A percentile compares a stretch with the other conserved stretches of the same genome.
These are phyloP conservation scores for Acanthis flammea DNA, from an alignment of 2,797 vertebrate species.

Conservation along the genomic window DNA sequence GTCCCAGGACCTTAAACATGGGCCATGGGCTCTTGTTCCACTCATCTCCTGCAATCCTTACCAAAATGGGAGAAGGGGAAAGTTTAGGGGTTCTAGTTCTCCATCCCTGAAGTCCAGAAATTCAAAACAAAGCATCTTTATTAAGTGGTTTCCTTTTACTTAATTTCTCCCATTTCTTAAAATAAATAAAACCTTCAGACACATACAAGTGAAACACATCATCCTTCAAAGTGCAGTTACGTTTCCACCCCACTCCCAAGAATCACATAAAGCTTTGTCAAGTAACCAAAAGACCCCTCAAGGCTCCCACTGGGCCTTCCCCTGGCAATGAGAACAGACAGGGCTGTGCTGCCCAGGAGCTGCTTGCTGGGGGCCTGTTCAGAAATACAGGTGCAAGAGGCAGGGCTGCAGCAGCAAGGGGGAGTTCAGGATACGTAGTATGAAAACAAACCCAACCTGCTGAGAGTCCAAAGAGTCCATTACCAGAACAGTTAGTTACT, in stretches of 20 bases:
- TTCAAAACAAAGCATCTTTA: conserved; percentile 36
- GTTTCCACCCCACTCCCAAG: conserved; percentile 50
- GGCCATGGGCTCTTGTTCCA: background rate
- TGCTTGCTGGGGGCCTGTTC: background rate
- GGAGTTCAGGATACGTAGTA: background rate
- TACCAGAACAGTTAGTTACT: background rate
- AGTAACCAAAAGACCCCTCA: conserved; percentile 18
- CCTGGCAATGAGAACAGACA: background rate
- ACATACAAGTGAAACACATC: conserved; percentile 32
- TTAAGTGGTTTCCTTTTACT: conserved; percentile 58
- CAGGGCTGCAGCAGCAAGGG: background rate
- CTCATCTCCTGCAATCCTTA: background rate
- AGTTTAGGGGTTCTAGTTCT: background rate
- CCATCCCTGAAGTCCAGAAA: background rate
- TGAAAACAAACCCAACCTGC: conserved; percentile 4
- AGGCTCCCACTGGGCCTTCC: background rate
- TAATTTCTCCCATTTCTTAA: conserved; percentile 38
- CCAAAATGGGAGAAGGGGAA: background rate
- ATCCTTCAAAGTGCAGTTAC: conserved; percentile 58
- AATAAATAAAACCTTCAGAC: conserved; percentile 71
- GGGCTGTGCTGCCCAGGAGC: background rate
- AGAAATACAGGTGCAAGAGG: background rate
- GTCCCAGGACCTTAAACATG: background rate
- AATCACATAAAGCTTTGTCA: conserved; percentile 59
- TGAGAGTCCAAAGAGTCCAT: background rate